phyloP scores from a whole-genome alignment of 2,113 vertebrate species.

The Daubentonia madagascariensis region DNA sequence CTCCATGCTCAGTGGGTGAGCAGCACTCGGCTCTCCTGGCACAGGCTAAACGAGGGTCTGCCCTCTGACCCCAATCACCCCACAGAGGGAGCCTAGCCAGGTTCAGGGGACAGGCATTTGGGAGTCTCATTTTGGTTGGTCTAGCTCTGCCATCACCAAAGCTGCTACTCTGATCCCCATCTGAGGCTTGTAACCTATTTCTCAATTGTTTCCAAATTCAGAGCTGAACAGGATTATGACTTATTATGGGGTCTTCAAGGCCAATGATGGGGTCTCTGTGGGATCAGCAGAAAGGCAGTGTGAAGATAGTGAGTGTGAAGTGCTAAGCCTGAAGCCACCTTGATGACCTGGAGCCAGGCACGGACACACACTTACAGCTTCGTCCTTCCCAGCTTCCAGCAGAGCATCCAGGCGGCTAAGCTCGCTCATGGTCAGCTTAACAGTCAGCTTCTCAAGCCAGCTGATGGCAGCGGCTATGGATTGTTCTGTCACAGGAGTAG shows the following conservation, averaged over 20 bases:
- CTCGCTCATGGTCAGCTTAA: constrained; percentile 55
- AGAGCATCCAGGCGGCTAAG: constrained; percentile 75
- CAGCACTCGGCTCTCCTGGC: not conserved
- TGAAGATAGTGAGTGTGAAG: not conserved
- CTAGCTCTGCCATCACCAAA: not conserved
- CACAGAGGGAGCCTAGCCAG: not conserved
- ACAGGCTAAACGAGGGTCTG: not conserved
- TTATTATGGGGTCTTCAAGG: not conserved
- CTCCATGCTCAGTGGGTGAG: not conserved
- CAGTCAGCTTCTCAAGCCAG: constrained; percentile 77
- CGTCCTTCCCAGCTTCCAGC: constrained; percentile 82
- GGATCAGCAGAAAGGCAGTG: not conserved
- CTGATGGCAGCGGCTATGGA: constrained; percentile 79
- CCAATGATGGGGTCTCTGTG: not conserved
- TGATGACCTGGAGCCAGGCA: constrained; percentile 10
- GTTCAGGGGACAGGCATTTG: not conserved
- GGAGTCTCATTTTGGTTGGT: not conserved
- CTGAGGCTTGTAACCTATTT: not conserved
- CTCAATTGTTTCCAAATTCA: not conserved
- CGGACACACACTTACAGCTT: constrained; percentile 77
- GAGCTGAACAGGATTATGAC: not conserved
- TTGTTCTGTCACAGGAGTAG: constrained; percentile 71
- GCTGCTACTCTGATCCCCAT: not conserved
- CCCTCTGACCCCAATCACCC: rapidly evolving
- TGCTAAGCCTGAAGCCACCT: constrained; percentile 9